Evolutionary conservation across 2,113 vertebrate genomes (phyloP), one percentile per base, ranked within the genome.

Genomic region (Tenrec ecaudatus): DNA sequence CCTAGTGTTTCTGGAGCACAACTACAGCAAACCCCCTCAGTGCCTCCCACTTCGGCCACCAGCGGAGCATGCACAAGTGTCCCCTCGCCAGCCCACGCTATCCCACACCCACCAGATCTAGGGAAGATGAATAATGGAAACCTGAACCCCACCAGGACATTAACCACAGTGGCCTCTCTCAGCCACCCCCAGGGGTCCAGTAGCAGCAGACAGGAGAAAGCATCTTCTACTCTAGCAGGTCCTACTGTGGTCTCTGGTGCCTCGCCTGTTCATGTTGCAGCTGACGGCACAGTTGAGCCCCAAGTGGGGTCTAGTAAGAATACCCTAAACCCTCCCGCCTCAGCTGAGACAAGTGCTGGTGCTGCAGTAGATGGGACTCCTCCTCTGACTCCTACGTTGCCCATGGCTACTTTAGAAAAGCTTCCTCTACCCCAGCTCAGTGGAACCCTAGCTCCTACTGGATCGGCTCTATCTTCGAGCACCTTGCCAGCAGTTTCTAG

Each of bases 1-100:
- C 64, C 40, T 96, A 0, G 93, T 98, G 89, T 97, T 96, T 43
- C 97, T 96, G 94, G 98, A 98, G 94, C 98, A 98, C 98, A 99
- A 92, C 96, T 98, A 98, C 98, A 98, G 98, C 98, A 97, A 94
- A 90, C 88, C 86, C 17, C 98, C 97, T 0, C 95, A 31, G 86
- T 90, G 96, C 97, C 85, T 75, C 20, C 97, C 97, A 4, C 94
- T 66, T 8, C 94, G 23, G 91, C 97, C 43, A 62, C 93, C 62
- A 36, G 92, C 82, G 94, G 94, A 93, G 20, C 97, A 1, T 75
- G 94, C 78, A 3, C 92, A 96, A 9, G 94, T 94, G 19, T 96
- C 96, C 60, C 97, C 12, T 88, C 97, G 38, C 22, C 97, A 83
- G 62, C 97, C 73, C 89, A 82, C 91, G 78, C 81, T 57, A 36